Percentiles rank a stretch among this genome's conserved stretches.
Conservation (phyloP, 92 coral and sea anemone genomes). For the Phenganax stokvisi region DNA sequence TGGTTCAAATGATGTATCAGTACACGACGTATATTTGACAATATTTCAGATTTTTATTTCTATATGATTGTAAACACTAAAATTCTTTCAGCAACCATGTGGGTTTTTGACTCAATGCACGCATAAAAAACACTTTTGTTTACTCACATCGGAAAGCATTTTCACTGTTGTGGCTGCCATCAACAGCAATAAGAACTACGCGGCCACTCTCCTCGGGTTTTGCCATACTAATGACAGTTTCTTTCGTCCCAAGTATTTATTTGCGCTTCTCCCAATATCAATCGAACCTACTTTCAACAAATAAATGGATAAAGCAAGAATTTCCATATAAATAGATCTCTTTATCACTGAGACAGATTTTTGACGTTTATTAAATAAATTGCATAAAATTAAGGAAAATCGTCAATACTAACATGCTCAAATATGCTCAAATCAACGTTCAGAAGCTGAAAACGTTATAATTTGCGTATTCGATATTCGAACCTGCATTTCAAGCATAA, state of each 20-base stretch:
- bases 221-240: constrained; percentile 40
- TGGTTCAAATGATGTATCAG: too few species aligned
- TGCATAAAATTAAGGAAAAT: constrained; percentile 8
- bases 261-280: background rate
- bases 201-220: constrained; percentile 2
- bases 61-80: too few species aligned
- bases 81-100: too few species aligned
- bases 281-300: background rate
- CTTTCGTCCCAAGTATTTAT: background rate
- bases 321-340: constrained; percentile 23
- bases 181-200: constrained; percentile 57
- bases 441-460: too few species aligned
- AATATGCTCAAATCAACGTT: background rate
- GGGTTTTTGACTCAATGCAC: too few species aligned
- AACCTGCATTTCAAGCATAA: too few species aligned
- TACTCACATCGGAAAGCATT: constrained; percentile 79
- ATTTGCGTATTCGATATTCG: too few species aligned
- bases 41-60: too few species aligned
- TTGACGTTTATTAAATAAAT: background rate
- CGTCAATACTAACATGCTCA: background rate
- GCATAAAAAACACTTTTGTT: too few species aligned
- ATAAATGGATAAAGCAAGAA: constrained; percentile 8
- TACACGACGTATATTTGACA: too few species aligned
- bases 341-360: background rate
- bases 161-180: constrained; percentile 67